Evolutionary conservation across 2,797 vertebrate genomes (phyloP).

Genomic region (Choloepus didactylus): DNA sequence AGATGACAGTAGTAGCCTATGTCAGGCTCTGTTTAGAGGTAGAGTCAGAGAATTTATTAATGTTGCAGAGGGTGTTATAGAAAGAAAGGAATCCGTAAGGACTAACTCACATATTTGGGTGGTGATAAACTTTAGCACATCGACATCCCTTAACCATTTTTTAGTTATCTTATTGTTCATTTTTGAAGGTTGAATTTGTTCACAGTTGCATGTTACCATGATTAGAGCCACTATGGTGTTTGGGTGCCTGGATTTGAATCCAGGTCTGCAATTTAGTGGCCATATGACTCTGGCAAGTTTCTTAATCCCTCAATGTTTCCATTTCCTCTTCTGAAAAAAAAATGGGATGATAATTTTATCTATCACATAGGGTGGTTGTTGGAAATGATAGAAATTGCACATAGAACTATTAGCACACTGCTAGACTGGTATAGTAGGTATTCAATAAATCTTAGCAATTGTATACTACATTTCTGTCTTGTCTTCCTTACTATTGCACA

Average conservation of each 20-base stretch:
- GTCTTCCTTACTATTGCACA: background rate
- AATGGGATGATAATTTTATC: background rate
- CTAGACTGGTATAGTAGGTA: background rate
- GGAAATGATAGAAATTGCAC: conserved; percentile 18
- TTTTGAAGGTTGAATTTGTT: background rate
- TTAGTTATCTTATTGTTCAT: background rate
- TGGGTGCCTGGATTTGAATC: background rate
- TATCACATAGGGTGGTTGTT: background rate
- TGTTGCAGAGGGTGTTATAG: background rate
- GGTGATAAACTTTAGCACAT: background rate
- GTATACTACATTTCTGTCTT: background rate
- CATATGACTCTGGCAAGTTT: background rate
- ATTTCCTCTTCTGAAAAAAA: background rate
- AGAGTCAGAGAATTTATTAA: background rate
- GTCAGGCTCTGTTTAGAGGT: background rate
- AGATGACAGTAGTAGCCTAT: background rate
- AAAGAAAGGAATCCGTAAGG: background rate
- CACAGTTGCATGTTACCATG: background rate
- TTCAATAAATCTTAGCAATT: background rate
- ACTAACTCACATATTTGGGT: background rate
- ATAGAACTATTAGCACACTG: background rate
- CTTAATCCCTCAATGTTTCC: background rate
- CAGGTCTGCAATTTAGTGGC: background rate
- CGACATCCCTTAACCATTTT: background rate
- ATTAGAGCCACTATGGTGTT: background rate